Percentiles rank a stretch among this genome's conserved stretches.
phyloP scores from a whole-genome alignment of 2,888 invertebrate genomes.

The Monoplex corrugatus region DNA sequence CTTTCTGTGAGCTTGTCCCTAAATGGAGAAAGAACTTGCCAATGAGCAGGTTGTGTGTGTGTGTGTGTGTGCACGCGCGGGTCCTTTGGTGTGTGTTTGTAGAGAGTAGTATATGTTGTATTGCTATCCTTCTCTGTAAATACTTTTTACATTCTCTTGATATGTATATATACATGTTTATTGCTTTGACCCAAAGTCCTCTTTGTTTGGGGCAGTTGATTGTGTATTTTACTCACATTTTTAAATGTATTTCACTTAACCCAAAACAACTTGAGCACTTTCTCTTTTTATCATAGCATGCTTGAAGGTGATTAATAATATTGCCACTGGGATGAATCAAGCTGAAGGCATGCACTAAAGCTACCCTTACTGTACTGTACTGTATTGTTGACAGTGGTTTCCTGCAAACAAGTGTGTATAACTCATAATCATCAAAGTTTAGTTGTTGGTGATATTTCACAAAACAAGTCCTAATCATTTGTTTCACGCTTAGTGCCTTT shows the following conservation, averaged over 20 bases:
- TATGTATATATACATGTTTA: too few species aligned
- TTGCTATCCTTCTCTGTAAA: not conserved
- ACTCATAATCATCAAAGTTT: constrained; percentile 26
- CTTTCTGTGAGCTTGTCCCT: not conserved
- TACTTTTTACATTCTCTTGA: constrained; percentile 1
- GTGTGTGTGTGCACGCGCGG: not conserved
- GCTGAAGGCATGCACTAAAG: constrained; percentile 32
- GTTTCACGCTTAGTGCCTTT: constrained; percentile 27
- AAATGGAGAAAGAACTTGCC: not conserved
- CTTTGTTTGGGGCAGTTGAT: constrained; percentile 1
- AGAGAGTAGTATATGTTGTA: not conserved
- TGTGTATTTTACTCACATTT: constrained; percentile 36
- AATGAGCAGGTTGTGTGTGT: not conserved
- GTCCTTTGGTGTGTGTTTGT: not conserved
- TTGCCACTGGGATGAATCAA: not conserved
- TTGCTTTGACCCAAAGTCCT: not conserved
- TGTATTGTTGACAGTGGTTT: constrained; percentile 30
- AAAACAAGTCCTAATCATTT: not conserved
- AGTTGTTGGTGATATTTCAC: constrained; percentile 27
- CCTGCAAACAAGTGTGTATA: constrained; percentile 42
- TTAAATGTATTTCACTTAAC: constrained; percentile 39
- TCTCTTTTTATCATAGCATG: constrained; percentile 19
- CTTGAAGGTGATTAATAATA: constrained; percentile 9
- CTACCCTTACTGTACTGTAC: not conserved
- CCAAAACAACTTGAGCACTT: constrained; percentile 15